phyloP scores from a whole-genome alignment of 2,797 vertebrate species.

The Furcifer pardalis region DNA sequence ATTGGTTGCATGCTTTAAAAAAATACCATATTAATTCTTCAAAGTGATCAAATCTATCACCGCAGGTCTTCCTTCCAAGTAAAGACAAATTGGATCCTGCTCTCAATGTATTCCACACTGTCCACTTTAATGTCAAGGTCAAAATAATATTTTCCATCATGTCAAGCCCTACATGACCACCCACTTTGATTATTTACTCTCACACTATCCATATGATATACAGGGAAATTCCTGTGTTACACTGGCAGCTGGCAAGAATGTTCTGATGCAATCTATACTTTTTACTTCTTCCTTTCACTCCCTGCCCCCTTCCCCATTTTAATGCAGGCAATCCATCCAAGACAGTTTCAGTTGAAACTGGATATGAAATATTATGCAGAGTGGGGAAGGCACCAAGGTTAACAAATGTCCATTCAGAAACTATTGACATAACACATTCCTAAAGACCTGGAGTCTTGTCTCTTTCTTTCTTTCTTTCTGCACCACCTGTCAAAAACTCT shows the following conservation, averaged over 20 bases:
- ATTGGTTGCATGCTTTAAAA: not conserved
- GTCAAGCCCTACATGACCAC: not conserved
- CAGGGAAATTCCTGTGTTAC: not conserved
- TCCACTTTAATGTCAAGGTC: not conserved
- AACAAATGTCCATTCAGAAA: slow-evolving; percentile 5
- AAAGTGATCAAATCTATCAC: no score
- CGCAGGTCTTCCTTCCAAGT: not conserved
- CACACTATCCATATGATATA: not conserved
- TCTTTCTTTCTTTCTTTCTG: not conserved
- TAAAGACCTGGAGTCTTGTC: slow-evolving; percentile 30
- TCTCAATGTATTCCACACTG: not conserved
- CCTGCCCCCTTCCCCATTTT: not conserved
- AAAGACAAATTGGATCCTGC: not conserved
- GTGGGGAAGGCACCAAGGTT: not conserved
- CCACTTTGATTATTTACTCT: not conserved
- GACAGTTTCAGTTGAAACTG: not conserved
- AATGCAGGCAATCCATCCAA: not conserved
- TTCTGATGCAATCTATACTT: not conserved
- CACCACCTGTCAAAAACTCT: slow-evolving; percentile 1
- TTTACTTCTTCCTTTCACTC: no score
- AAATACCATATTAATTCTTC: not conserved
- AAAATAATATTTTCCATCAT: not conserved
- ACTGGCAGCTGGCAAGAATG: not conserved
- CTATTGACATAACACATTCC: slow-evolving; percentile 12
- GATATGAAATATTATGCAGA: not conserved